Evolutionary conservation across 1,140 invertebrate species (phyloP).

Genomic region (Drosophila nannoptera): DNA sequence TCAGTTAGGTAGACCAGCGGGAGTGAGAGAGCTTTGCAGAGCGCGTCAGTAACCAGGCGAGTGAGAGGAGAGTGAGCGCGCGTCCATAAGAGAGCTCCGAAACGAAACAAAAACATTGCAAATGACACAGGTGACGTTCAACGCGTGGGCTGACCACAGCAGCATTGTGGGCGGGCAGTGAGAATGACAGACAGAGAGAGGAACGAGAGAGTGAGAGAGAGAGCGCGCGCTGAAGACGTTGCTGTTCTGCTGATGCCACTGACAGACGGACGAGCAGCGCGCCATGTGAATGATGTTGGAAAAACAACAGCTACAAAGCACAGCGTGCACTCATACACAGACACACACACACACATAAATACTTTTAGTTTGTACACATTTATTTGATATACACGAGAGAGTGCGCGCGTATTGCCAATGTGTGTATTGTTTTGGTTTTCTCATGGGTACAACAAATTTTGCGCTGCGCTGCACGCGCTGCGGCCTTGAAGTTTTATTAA

Average conservation of each 20-base stretch:
- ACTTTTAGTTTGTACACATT: too few relatives aligned
- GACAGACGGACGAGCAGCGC: slow-evolving; percentile 26
- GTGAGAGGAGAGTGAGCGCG: slow-evolving; percentile 8
- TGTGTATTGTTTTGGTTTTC: slow-evolving; percentile 52
- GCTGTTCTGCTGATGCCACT: slow-evolving; percentile 19
- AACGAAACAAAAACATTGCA: slow-evolving; percentile 69
- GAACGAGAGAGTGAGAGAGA: slow-evolving; percentile 3
- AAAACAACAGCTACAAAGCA: slow-evolving; percentile 17
- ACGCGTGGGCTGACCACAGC: slow-evolving; percentile 34
- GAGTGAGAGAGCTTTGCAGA: slow-evolving; percentile 2
- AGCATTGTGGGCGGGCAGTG: not conserved
- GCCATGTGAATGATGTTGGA: slow-evolving; percentile 41
- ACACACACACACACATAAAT: slow-evolving; percentile 9
- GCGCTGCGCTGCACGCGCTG: slow-evolving; percentile 46
- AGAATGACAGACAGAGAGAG: slow-evolving; percentile 5
- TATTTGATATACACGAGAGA: slow-evolving; percentile 5
- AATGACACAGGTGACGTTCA: slow-evolving; percentile 75
- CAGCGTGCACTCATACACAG: too few relatives aligned
- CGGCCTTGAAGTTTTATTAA: slow-evolving; percentile 62
- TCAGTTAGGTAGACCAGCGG: not conserved
- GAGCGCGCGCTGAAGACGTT: not conserved
- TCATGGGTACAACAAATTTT: slow-evolving; percentile 48
- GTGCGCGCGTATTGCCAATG: slow-evolving; percentile 12
- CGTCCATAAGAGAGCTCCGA: slow-evolving; percentile 3
- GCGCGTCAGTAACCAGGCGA: not conserved